These are phyloP conservation scores for Oligia latruncula DNA, from an alignment of 2,888 invertebrate genomes.

Conservation along the genomic window DNA sequence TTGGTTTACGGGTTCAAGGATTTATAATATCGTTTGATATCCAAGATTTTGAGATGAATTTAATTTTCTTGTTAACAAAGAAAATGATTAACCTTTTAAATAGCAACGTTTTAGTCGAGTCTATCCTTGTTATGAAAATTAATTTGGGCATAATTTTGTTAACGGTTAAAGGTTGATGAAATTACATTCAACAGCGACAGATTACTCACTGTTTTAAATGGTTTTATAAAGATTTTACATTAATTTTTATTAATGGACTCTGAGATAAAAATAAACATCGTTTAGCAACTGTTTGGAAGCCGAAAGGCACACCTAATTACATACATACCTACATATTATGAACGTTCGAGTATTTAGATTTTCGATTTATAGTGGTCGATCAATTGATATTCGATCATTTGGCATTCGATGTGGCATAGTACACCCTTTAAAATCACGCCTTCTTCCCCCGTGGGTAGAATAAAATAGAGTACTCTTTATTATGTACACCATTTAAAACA, in stretches of 20 bases:
- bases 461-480: no score
- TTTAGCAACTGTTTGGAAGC: neutral
- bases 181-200: neutral
- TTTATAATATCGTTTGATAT: neutral
- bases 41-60: neutral
- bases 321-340: neutral
- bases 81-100: conserved; percentile 4
- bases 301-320: neutral
- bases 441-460: neutral
- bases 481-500: no score
- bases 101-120: neutral
- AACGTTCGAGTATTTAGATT: no score
- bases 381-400: no score
- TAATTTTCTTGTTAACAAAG: conserved; percentile 2
- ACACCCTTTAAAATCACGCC: neutral
- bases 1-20: neutral
- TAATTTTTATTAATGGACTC: neutral
- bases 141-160: conserved; percentile 10
- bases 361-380: no score
- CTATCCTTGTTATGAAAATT: neutral
- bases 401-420: no score
- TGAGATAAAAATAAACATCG: neutral
- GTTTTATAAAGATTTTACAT: no score
- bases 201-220: neutral
- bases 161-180: neutral